Percentiles rank a stretch among this genome's conserved stretches.
Evolutionary conservation across 2,797 vertebrate genomes (phyloP).

Genomic region (Cuniculus paca): DNA sequence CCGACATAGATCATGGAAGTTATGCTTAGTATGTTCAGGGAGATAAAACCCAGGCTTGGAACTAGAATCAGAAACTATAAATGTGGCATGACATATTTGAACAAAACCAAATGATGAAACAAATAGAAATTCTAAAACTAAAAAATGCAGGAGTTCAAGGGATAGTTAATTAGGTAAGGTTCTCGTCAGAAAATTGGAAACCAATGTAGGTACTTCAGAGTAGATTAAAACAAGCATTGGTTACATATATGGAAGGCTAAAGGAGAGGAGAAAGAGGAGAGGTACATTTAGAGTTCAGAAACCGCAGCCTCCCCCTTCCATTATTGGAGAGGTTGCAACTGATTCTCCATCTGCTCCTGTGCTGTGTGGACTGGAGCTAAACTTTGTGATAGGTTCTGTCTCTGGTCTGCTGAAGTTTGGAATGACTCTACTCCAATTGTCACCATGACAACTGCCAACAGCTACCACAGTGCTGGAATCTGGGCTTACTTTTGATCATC

Average conservation of each 20-base stretch:
- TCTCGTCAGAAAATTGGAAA: conserved; percentile 3
- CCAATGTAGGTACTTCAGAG: not conserved
- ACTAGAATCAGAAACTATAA: not conserved
- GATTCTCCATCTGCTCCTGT: not conserved
- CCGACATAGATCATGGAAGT: not conserved
- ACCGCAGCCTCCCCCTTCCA: not conserved
- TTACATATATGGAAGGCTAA: not conserved
- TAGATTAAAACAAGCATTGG: not conserved
- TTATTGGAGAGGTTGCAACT: not conserved
- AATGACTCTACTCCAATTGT: not conserved
- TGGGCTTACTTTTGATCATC: not conserved
- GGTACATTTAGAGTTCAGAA: not conserved
- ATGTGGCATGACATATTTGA: not conserved
- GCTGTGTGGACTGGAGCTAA: not conserved
- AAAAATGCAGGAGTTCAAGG: conserved; percentile 23
- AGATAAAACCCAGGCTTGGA: not conserved
- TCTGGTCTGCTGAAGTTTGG: not conserved
- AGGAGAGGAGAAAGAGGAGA: not conserved
- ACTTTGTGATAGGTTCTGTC: not conserved
- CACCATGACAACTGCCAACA: not conserved
- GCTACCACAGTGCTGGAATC: not conserved
- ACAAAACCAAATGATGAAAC: not conserved
- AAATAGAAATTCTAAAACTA: not conserved
- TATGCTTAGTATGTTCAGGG: not conserved
- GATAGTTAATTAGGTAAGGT: not conserved